Conservation (phyloP, 1,140 invertebrate species). For the Himalopsyche phryganea region DNA sequence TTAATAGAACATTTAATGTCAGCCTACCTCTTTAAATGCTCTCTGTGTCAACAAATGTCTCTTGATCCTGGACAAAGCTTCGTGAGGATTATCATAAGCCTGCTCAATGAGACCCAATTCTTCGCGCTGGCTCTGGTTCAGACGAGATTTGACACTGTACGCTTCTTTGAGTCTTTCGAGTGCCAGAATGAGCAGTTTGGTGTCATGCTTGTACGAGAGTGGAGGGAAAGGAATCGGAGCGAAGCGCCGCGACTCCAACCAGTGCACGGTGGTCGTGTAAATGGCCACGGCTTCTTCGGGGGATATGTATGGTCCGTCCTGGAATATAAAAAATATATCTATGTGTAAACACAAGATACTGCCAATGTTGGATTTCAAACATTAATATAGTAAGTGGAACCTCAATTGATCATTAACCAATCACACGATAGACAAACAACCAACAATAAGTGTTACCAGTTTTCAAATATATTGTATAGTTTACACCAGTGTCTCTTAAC, state of each 20-base stretch:
- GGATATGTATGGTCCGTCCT: conserved; percentile 98
- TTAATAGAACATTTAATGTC: too few relatives aligned
- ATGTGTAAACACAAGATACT: too few relatives aligned
- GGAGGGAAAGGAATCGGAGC: conserved; percentile 99
- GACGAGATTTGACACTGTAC: conserved; percentile 96
- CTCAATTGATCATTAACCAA: too few relatives aligned
- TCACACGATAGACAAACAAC: too few relatives aligned
- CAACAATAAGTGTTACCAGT: too few relatives aligned
- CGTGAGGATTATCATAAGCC: conserved; percentile 99
- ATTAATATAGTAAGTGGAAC: too few relatives aligned
- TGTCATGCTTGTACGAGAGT: conserved; percentile 98
- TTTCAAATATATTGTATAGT: too few relatives aligned
- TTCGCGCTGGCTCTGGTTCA: conserved; percentile 99
- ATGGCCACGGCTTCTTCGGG: conserved; percentile 99
- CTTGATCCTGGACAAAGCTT: conserved; percentile 97
- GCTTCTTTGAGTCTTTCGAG: conserved; percentile 97
- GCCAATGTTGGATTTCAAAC: too few relatives aligned
- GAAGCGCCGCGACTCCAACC: conserved; percentile 96
- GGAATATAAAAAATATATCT: conserved; percentile 29
- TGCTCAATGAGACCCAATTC: conserved; percentile 98
- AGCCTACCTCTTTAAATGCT: conserved; percentile 90
- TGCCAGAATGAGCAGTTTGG: conserved; percentile 95
- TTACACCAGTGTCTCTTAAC: too few relatives aligned
- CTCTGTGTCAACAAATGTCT: conserved; percentile 97
- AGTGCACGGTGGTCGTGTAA: conserved; percentile 99